These are phyloP conservation scores for Hipparchia sbordonii DNA, from an alignment of 2,888 invertebrate genomes.

Conservation along the genomic window DNA sequence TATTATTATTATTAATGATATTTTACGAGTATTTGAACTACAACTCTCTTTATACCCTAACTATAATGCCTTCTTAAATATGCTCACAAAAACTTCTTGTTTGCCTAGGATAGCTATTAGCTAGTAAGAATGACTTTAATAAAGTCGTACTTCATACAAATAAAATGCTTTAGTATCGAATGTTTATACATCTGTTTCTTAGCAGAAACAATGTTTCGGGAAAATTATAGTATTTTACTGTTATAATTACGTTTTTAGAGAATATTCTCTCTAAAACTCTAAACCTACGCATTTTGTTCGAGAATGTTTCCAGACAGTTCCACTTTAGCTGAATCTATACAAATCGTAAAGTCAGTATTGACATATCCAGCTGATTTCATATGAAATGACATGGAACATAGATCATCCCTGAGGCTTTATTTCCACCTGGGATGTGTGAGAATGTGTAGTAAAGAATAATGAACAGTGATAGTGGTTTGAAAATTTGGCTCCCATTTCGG, in stretches of 20 bases:
- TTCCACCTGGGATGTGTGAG: too few relatives aligned
- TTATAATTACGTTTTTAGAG: not conserved
- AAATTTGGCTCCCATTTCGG: too few relatives aligned
- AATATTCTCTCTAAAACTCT: not conserved
- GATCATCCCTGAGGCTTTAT: too few relatives aligned
- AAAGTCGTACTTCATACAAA: constrained; percentile 8
- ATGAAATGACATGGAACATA: too few relatives aligned
- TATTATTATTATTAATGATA: too few relatives aligned
- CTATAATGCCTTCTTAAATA: constrained; percentile 1
- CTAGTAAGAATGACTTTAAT: constrained; percentile 11
- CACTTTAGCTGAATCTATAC: too few relatives aligned
- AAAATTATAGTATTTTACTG: not conserved
- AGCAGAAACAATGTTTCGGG: not conserved
- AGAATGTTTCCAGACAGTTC: not conserved
- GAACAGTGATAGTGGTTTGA: too few relatives aligned
- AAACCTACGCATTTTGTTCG: not conserved
- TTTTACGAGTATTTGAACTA: constrained; percentile 12
- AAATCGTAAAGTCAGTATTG: too few relatives aligned
- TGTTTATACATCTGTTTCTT: constrained; percentile 11
- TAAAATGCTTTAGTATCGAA: not conserved
- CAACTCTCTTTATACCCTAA: not conserved
- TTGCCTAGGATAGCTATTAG: constrained; percentile 1
- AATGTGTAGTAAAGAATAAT: too few relatives aligned
- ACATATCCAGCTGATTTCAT: too few relatives aligned
- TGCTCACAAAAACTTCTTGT: constrained; percentile 1